phyloP scores from a whole-genome alignment of 2,797 vertebrate genomes.

The Xyrichtys novacula region DNA sequence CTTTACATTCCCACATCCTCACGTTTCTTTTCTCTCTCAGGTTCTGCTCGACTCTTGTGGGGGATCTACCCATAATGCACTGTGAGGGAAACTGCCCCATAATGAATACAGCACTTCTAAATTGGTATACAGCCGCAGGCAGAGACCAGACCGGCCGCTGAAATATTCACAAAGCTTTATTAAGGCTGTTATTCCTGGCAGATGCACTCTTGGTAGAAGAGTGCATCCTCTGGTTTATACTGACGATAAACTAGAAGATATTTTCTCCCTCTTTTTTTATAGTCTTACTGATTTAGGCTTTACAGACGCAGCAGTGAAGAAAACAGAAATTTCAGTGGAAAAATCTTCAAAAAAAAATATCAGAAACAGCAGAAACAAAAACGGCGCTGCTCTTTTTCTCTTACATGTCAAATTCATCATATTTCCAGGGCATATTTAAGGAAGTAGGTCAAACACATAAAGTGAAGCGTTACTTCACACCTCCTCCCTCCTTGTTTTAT shows the following conservation, averaged over 20 bases:
- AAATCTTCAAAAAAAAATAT: no score
- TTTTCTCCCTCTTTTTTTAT: no score
- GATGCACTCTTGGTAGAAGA: constrained; percentile 48
- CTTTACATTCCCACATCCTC: constrained; percentile 22
- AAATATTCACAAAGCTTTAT: constrained; percentile 82
- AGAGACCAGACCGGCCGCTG: constrained; percentile 68
- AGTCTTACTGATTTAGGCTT: no score
- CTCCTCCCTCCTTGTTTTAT: neutral
- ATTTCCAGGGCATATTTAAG: no score
- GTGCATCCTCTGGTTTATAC: constrained; percentile 35
- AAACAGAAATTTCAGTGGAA: no score
- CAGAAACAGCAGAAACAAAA: no score
- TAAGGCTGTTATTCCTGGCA: constrained; percentile 68
- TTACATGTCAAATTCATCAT: no score
- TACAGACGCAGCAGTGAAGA: no score
- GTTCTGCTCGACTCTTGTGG: constrained; percentile 32
- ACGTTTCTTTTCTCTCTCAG: constrained; percentile 7
- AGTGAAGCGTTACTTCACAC: neutral
- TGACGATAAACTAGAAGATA: constrained; percentile 47
- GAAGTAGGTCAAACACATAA: no score
- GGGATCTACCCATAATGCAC: constrained; percentile 67
- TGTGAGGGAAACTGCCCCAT: constrained; percentile 62
- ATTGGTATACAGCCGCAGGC: constrained; percentile 70
- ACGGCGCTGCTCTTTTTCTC: no score
- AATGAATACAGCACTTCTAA: constrained; percentile 72